Percentiles rank a stretch among this genome's conserved stretches.
Evolutionary conservation across 2,113 vertebrate genomes (phyloP).

Genomic region (Ictalurus furcatus): DNA sequence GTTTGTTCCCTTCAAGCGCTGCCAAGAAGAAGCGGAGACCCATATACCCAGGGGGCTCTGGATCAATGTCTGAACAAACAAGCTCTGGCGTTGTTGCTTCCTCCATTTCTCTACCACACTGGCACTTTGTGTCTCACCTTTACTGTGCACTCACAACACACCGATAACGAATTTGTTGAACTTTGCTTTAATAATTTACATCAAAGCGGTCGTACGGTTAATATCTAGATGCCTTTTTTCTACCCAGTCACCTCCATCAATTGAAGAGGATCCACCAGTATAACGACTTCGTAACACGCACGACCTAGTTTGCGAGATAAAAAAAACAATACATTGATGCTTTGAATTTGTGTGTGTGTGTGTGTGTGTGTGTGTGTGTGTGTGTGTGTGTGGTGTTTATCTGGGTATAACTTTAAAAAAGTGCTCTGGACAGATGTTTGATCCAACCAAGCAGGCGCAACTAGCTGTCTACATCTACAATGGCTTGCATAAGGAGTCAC

Average conservation of each 20-base stretch:
- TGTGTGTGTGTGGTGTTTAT: conserved; percentile 2
- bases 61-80: conserved; percentile 58
- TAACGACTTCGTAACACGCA: not conserved
- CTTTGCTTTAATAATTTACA: conserved; percentile 47
- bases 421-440: not conserved
- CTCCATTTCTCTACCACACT: conserved; percentile 31
- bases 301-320: not conserved
- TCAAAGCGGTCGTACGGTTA: not conserved
- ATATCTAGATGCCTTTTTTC: conserved; percentile 17
- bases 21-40: conserved; percentile 55
- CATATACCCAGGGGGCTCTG: conserved; percentile 51
- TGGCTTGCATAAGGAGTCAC: not conserved
- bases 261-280: not conserved
- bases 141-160: not conserved
- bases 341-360: not conserved
- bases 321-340: not conserved
- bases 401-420: not conserved
- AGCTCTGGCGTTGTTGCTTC: conserved; percentile 36
- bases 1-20: conserved; percentile 52
- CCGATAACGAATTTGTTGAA: conserved; percentile 20
- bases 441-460: not conserved
- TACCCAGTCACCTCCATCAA: not conserved
- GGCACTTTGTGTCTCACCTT: conserved; percentile 18
- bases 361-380: conserved; percentile 1
- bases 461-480: not conserved